A percentile compares a stretch with the other conserved stretches of the same genome.
phyloP scores from a whole-genome alignment of 2,888 invertebrate genomes.

The Eurois occulta region DNA sequence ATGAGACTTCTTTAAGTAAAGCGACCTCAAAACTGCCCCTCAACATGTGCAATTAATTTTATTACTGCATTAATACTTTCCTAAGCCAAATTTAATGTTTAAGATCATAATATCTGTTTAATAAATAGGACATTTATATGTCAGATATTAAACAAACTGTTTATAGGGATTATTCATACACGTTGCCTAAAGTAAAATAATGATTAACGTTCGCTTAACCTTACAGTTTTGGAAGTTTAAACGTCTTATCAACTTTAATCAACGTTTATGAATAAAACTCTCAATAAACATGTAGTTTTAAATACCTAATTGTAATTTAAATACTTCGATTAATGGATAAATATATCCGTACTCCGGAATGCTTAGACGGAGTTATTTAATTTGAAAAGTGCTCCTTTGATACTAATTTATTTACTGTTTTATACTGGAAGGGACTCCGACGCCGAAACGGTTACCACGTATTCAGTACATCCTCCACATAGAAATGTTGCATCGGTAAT shows the following conservation, averaged over 20 bases:
- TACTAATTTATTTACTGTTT: not conserved
- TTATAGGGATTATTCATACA: not conserved
- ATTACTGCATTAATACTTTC: constrained; percentile 23
- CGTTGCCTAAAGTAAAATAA: not conserved
- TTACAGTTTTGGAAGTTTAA: not conserved
- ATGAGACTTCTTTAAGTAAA: not conserved
- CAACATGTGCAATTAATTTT: constrained; percentile 13
- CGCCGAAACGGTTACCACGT: too few species aligned
- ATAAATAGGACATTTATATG: not conserved
- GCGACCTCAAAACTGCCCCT: constrained; percentile 1
- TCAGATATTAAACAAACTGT: not conserved
- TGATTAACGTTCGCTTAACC: not conserved
- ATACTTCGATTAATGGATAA: not conserved
- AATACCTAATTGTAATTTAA: not conserved
- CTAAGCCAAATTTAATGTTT: constrained; percentile 5
- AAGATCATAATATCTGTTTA: constrained; percentile 6
- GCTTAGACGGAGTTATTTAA: not conserved
- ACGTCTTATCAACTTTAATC: not conserved
- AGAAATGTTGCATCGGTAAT: too few species aligned
- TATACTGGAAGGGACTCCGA: not conserved
- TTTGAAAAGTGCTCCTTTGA: not conserved
- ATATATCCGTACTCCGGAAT: not conserved
- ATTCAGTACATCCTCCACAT: too few species aligned
- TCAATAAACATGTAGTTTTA: not conserved
- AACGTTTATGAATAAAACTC: not conserved